Evolutionary conservation across 2,113 vertebrate species (phyloP), one percentile per base, ranked within the genome.

Genomic region (Bolborhynchus lineola): DNA sequence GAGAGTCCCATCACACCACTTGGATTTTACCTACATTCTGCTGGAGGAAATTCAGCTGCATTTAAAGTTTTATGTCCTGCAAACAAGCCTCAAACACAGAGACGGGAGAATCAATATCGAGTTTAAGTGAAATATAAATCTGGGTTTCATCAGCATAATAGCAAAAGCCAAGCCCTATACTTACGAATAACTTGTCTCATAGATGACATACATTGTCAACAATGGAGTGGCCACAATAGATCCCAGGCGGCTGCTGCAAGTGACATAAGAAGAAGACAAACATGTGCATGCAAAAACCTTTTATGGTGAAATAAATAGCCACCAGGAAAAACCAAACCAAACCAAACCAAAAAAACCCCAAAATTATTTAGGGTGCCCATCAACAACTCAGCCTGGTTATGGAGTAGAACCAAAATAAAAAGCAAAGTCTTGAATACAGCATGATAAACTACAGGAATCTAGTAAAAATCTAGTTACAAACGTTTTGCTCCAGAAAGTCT

Each of bases 41-140:
- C 37, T 78, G 59, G 79, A 97, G 94, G 79, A 95, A 97, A 95
- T 95, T 84, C 89, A 94, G 89, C 86, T 93, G 86, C 86, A 87
- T 92, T 97, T 92, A 71, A 95, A 94, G 89, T 93, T 97, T 97
- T 94, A 94, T 75, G 93, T 90, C 84, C 72, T 92, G 88, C 79
- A 95, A 97, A 96, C 86, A 96, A 90, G 84, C 31, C 52, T 93
- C 91, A 94, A 86, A 95, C 55, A 59, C 50, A 78, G 95, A 97
- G 93, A 87, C 70, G 95, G 95, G 52, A 96, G 63, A 95, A 96
- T 97, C 97, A 96, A 94, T 97, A 95, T 75, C 19, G 37, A 88
- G 85, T 94, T 96, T 95, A 94, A 95, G 92, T 89, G 93, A 97
- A 97, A 96, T 92, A 93, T 96, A 97, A 96, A 96, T 95, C 95